Evolutionary conservation across 1,140 invertebrate species (phyloP), one percentile per base, ranked within the genome.

Genomic region (Cydia pomonella): DNA sequence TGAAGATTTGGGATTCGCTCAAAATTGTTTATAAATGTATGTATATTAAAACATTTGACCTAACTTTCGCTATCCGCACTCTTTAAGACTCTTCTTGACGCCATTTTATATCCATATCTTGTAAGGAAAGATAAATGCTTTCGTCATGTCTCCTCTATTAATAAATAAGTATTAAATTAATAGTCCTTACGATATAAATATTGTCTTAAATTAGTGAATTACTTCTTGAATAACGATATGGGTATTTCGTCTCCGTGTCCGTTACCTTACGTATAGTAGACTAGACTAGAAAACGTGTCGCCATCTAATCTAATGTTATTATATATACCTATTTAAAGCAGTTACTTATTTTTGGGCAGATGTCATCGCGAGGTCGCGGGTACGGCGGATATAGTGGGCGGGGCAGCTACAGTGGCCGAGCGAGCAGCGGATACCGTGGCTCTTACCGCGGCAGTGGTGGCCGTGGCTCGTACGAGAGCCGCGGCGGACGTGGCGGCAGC

Each of bases 321-420:
- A 5, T 29, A 29, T 38, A 23, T 21, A 21, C n/a, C n/a, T 23
- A 10, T 0, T 6, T 23, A 23, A 23, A 23, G 53, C 23, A 59
- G 9, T 59, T 59, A 59, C 23, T 59, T 21, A 23, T 59, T 23
- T 7, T 23, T 59, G 53, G 53, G 18, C 66, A 92, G 87, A 93
- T 93, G 93, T 92, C 91, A 59, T 91, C 91, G 64, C 86, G 93
- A 27, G 93, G 93, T 47, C 84, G 90, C 73, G 88, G 88, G 7
- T 86, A 87, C 72, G 87, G 89, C 18, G 89, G 89, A 21, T 89
- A 88, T 44, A 84, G 85, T 44, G 88, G 89, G n/a, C 78, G 92
- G 73, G 88, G 89, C 10, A 87, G 79, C 72, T 93, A 93, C 76
- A 88, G 82, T n/a, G 86, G 86, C 9, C 82, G 90, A 12, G 84